Evolutionary conservation across 2,113 vertebrate genomes (phyloP).

Genomic region (Podocnemis expansa): DNA sequence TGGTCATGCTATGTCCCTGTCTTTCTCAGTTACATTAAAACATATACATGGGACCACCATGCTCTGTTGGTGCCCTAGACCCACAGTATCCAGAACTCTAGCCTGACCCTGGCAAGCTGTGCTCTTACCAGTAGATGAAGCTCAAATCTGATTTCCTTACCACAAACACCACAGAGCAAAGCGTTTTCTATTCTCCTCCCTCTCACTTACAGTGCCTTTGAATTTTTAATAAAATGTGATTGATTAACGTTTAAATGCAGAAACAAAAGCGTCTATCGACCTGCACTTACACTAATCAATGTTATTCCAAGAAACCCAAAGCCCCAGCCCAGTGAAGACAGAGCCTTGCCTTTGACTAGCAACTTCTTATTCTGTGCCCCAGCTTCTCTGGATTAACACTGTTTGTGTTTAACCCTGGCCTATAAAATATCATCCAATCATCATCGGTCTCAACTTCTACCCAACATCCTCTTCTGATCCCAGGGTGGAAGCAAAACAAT

Average conservation of each 20-base stretch:
- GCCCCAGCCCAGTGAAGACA: constrained; percentile 13
- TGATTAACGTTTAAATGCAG: constrained; percentile 79
- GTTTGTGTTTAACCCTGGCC: too few species aligned
- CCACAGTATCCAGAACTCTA: neutral
- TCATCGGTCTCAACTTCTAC: neutral
- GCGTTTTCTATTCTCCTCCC: constrained; percentile 36
- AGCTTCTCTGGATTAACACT: constrained; percentile 51
- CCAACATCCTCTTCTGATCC: neutral
- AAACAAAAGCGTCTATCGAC: constrained; percentile 64
- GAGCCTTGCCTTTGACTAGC: constrained; percentile 18
- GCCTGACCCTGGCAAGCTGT: constrained; percentile 18
- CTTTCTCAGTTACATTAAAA: neutral
- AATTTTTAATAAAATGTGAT: constrained; percentile 77
- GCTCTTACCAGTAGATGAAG: constrained; percentile 21
- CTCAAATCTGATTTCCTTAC: constrained; percentile 33
- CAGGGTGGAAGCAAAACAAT: neutral
- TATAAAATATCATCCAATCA: too few species aligned
- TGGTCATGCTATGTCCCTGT: neutral
- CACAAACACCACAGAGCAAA: constrained; percentile 21
- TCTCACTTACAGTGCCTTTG: neutral
- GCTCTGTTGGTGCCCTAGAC: neutral
- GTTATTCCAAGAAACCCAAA: constrained; percentile 74
- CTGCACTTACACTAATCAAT: constrained; percentile 72
- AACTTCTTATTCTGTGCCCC: constrained; percentile 39
- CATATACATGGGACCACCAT: neutral